A percentile compares a stretch with the other conserved stretches of the same genome.
Conservation (phyloP, 2,113 vertebrate genomes). For the Gasterosteus nipponicus region DNA sequence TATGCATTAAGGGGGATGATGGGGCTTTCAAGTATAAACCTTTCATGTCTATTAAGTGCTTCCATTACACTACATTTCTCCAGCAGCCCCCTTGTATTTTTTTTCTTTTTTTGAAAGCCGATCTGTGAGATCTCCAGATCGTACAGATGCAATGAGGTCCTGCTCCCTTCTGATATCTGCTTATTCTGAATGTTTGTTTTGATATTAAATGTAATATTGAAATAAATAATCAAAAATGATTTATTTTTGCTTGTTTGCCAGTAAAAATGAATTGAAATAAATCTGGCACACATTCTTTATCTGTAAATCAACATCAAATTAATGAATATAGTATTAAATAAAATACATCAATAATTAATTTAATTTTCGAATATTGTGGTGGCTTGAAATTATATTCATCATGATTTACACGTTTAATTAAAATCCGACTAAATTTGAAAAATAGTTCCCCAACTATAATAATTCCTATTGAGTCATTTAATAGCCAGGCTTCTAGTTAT, state of each 20-base stretch:
- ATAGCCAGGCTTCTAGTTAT: constrained; percentile 1
- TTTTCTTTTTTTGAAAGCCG: constrained; percentile 37
- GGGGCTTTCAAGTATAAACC: constrained; percentile 78
- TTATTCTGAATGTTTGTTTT: constrained; percentile 26
- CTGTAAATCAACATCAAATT: not conserved
- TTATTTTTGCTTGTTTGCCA: not conserved
- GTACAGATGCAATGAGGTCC: constrained; percentile 4
- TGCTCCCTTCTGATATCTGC: constrained; percentile 16
- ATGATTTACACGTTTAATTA: not conserved
- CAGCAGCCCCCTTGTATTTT: constrained; percentile 47
- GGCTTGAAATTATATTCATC: not conserved
- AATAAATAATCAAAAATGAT: not conserved
- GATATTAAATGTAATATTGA: constrained; percentile 8
- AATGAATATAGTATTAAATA: not conserved
- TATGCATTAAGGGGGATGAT: constrained; percentile 79
- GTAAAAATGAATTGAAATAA: not conserved
- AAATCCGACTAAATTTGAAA: not conserved
- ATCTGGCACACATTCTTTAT: not conserved
- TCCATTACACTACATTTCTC: constrained; percentile 77
- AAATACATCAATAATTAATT: not conserved
- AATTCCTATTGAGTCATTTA: not conserved
- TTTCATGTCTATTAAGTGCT: constrained; percentile 79
- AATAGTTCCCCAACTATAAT: not conserved
- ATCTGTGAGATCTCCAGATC: constrained; percentile 36
- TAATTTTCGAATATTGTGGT: not conserved